These are phyloP conservation scores for Melanogrammus aeglefinus DNA, from an alignment of 2,797 vertebrate species.

Conservation along the genomic window DNA sequence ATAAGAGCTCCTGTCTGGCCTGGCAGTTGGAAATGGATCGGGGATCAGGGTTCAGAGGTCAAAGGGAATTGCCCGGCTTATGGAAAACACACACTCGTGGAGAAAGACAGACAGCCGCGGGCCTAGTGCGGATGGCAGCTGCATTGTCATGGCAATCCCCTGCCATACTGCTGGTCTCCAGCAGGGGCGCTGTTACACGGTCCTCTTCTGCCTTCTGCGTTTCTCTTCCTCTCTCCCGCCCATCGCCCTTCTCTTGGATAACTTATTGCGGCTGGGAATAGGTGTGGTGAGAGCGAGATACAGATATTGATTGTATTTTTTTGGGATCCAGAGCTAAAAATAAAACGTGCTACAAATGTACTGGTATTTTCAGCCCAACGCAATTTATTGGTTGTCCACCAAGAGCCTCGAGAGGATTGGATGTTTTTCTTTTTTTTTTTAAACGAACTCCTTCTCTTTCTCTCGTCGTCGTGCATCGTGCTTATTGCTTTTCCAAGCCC, in stretches of 20 bases:
- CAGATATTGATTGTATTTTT: too few species aligned
- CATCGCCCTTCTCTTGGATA: neutral
- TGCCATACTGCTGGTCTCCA: slow-evolving; percentile 27
- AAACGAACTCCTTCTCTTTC: neutral
- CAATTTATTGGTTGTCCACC: neutral
- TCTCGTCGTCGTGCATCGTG: neutral
- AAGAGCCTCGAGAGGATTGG: neutral
- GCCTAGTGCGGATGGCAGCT: slow-evolving; percentile 12
- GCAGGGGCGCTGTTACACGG: slow-evolving; percentile 46
- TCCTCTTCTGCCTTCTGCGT: neutral
- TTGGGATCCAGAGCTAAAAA: too few species aligned
- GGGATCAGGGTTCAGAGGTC: slow-evolving; percentile 43
- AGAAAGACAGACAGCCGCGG: slow-evolving; percentile 11
- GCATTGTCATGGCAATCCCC: slow-evolving; percentile 16
- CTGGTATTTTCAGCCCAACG: neutral
- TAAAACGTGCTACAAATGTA: too few species aligned
- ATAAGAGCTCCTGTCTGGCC: slow-evolving; percentile 33
- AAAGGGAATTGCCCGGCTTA: slow-evolving; percentile 31
- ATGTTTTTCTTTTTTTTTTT: neutral
- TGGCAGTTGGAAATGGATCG: slow-evolving; percentile 31
- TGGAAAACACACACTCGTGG: slow-evolving; percentile 13
- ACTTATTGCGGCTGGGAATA: neutral
- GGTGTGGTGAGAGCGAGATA: too few species aligned
- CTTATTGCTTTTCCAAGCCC: too few species aligned
- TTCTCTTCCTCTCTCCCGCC: neutral